Evolutionary conservation across 1,140 invertebrate genomes (phyloP), one percentile per base, ranked within the genome.

Genomic region (Drosophila ercepeae): DNA sequence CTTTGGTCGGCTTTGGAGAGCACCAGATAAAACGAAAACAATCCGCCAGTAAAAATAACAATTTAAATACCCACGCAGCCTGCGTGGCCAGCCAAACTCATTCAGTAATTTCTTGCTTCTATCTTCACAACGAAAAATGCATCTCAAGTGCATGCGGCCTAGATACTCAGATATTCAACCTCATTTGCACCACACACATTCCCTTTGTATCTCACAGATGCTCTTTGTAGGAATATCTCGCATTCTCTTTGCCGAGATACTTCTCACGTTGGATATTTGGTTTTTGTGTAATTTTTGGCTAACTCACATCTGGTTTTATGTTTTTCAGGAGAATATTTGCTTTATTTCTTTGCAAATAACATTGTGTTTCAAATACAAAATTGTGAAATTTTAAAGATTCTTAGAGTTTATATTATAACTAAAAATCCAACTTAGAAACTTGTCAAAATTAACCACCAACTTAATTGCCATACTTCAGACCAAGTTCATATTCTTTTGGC

Each of bases 81-180:
- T 16, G 21, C 29, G 23, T 18, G 23, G 27, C 27, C 27, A 11
- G 29, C 36, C 36, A 13, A 75, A 25, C 53, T 79, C 61, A 84
- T 75, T 84, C 79, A 86, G 53, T 41, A 48, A 41, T 75, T 65
- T 50, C 36, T 51, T 41, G 7, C 42, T 52, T 71, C 23, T 39
- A 67, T 70, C 39, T 55, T 53, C 8, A 41, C 42, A 45, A 32
- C 41, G 44, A 42, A 54, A 41, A 69, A 53, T 81, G 82, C 81
- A 86, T 49, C 82, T 76, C 63, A 81, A 88, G 72, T 73, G 75
- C 79, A 84, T 18, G 34, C 55, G 48, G 69, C 48, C 53, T 49
- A 50, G 36, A 42, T 51, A 53, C 32, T 45, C 23, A 32, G 29
- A 32, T 32, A 32, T 32, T 32, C 29, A 32, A n/a, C 16, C 29